phyloP scores from a whole-genome alignment of 1,140 invertebrate species.

The Leguminivora glycinivorella region DNA sequence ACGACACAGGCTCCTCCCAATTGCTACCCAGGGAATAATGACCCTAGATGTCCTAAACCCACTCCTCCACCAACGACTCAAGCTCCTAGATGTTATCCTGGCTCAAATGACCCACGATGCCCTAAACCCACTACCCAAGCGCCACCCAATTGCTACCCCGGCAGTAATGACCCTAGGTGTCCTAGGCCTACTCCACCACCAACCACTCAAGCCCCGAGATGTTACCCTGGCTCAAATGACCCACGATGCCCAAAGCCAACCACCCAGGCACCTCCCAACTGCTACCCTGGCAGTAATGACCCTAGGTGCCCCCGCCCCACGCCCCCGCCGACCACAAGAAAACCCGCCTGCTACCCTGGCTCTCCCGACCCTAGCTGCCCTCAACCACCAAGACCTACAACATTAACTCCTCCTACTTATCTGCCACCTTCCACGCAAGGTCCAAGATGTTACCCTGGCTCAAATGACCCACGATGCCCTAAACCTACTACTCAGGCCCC shows the following conservation, averaged over 20 bases:
- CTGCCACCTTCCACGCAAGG: constrained; percentile 26
- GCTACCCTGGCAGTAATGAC: constrained; percentile 55
- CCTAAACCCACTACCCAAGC: not conserved
- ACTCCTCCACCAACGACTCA: constrained; percentile 35
- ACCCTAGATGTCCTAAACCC: constrained; percentile 62
- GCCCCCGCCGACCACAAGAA: constrained; percentile 37
- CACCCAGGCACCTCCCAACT: constrained; percentile 29
- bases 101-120: constrained; percentile 55
- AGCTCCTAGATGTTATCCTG: constrained; percentile 52
- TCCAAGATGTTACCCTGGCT: constrained; percentile 54
- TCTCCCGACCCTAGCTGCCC: constrained; percentile 61
- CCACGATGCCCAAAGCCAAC: constrained; percentile 53
- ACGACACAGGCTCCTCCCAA: constrained; percentile 2
- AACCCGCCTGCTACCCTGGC: constrained; percentile 47
- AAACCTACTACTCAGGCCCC: constrained; percentile 37
- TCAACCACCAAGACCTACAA: constrained; percentile 53
- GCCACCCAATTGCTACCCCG: constrained; percentile 29
- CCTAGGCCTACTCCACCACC: constrained; percentile 36
- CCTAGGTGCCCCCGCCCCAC: constrained; percentile 50
- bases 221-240: constrained; percentile 56
- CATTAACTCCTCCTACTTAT: constrained; percentile 45
- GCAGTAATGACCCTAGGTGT: constrained; percentile 57
- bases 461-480: constrained; percentile 65
- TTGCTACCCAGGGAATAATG: constrained; percentile 60
- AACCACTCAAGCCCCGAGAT: constrained; percentile 28